A percentile compares a stretch with the other conserved stretches of the same genome.
phyloP scores from a whole-genome alignment of 2,888 invertebrate species.

The Agrochola lota region DNA sequence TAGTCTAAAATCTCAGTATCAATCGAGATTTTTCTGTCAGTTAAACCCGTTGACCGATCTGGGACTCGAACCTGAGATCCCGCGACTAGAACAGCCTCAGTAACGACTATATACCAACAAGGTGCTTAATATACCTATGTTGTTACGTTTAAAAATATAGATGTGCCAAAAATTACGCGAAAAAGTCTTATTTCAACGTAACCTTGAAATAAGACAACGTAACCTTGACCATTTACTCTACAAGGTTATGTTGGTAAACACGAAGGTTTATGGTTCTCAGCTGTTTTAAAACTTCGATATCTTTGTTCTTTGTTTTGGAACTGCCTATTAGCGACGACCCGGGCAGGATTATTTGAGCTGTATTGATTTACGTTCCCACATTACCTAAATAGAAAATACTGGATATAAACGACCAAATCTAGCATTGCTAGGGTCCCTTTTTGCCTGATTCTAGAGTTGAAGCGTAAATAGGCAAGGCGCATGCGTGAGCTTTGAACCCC shows the following conservation, averaged over 20 bases:
- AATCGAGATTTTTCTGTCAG: background rate
- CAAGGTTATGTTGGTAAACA: slow-evolving; percentile 3
- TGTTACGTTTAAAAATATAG: background rate
- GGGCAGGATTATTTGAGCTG: slow-evolving; percentile 13
- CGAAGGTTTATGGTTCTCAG: background rate
- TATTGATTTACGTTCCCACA: slow-evolving; percentile 23
- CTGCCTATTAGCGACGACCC: slow-evolving; percentile 11
- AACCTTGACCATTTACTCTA: slow-evolving; percentile 3
- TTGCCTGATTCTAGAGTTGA: slow-evolving; percentile 30
- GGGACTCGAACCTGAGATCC: background rate
- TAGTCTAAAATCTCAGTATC: background rate
- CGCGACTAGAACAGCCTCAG: background rate
- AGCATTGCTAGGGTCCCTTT: slow-evolving; percentile 40
- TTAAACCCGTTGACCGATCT: background rate
- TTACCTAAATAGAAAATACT: slow-evolving; percentile 10
- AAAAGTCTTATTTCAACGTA: background rate
- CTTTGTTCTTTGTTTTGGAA: slow-evolving; percentile 35
- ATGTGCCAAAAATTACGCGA: background rate
- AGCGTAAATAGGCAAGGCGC: slow-evolving; percentile 7
- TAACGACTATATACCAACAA: background rate
- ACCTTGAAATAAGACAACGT: background rate
- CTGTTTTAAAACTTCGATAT: background rate
- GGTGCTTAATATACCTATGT: background rate
- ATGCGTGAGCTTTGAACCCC: slow-evolving; percentile 7
- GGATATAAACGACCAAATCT: slow-evolving; percentile 31